phyloP scores from a whole-genome alignment of 2,113 vertebrate genomes.

The Acrocephalus arundinaceus region DNA sequence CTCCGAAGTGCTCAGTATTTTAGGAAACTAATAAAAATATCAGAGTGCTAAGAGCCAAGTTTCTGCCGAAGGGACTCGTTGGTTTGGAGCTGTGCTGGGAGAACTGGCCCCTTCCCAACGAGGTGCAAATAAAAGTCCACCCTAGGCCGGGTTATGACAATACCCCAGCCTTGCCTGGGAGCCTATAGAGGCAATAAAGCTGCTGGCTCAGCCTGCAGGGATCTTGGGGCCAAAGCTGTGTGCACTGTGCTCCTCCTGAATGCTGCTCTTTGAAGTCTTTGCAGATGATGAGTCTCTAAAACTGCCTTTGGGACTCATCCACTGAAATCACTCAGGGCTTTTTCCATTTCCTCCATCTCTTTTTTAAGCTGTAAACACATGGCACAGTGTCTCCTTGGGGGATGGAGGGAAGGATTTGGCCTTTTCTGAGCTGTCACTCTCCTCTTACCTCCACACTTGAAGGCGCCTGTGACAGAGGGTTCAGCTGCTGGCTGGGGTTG shows the following conservation, averaged over 20 bases:
- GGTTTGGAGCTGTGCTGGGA: background rate
- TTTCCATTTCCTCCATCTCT: constrained; percentile 39
- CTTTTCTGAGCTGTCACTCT: background rate
- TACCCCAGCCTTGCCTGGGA: background rate
- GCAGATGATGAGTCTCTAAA: background rate
- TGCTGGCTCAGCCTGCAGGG: background rate
- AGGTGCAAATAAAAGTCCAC: background rate
- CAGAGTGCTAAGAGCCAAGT: background rate
- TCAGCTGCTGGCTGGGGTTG: background rate
- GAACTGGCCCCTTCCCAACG: background rate
- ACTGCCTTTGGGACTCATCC: background rate
- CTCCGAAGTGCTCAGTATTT: constrained; percentile 36
- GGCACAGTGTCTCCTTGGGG: background rate
- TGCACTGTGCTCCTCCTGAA: background rate
- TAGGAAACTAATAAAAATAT: constrained; percentile 54
- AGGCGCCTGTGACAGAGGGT: background rate
- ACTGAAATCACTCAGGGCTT: background rate
- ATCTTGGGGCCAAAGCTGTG: background rate
- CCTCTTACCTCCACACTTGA: background rate
- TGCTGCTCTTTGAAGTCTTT: background rate
- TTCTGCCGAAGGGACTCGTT: background rate
- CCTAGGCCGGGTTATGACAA: background rate
- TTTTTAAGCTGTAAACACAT: background rate
- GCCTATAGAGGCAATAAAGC: background rate
- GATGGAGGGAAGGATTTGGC: background rate